Evolutionary conservation across 2,797 vertebrate species (phyloP), one percentile per base, ranked within the genome.

Genomic region (Myotis pilosus): DNA sequence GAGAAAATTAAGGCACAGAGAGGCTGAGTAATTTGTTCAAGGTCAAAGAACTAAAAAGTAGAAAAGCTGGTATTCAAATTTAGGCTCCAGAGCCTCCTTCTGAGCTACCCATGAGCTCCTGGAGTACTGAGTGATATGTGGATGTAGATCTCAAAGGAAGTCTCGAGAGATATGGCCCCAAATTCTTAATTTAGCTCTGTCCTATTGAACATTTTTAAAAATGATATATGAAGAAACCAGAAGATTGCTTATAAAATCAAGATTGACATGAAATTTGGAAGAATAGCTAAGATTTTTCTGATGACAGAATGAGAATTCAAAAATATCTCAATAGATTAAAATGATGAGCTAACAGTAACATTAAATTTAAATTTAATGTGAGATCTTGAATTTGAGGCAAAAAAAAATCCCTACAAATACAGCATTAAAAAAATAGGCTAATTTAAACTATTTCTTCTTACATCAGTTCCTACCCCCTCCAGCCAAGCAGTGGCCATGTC

Each of bases 321-420:
- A 94, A 96, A 91, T 94, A 96, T 80, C 66, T 91, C 89, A 91
- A 93, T 36, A 89, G 92, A 71, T 75, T 60, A 62, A 92, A 93
- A 94, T 89, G 85, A 89, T 72, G 36, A 94, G 71, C 86, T 93
- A 87, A 95, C 96, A 96, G 85, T 92, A 95, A 91, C 71, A 89
- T 64, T 71, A 71, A 33, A 90, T 86, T 64, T 92, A 92, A 92
- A n/a, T n/a, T n/a, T n/a, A 90, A 74, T 79, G 22, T 86, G 83
- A 91, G 19, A 88, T 92, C 69, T 75, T 60, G 30, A 93, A 87
- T 82, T 89, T 72, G 71, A 85, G 33, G 60, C 78, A 36, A 72
- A 72, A 91, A 94, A 72, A 72, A 51, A 71, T 44, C 22, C 22
- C 49, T 44, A 72, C 53, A 75, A 84, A 78, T 33, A 84, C 41